A percentile compares a stretch with the other conserved stretches of the same genome.
These are phyloP conservation scores for Cantharis nigra DNA, from an alignment of 2,888 invertebrate species.

Conservation along the genomic window DNA sequence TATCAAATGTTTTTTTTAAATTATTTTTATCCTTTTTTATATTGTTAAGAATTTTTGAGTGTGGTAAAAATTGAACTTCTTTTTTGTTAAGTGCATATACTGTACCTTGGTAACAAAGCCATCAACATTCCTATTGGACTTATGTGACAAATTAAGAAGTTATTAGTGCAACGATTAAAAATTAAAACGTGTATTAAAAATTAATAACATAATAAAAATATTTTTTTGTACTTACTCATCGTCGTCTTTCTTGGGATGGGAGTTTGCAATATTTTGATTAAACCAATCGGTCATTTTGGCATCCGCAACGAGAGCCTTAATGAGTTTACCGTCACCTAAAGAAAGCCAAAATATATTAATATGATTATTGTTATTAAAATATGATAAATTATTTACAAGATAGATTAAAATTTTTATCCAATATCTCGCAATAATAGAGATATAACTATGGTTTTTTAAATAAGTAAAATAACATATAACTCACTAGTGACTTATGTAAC, in stretches of 20 bases:
- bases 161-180: conserved; percentile 38
- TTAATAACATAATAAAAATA: not conserved
- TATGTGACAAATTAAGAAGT: conserved; percentile 46
- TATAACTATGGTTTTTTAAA: too few species aligned
- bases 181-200: conserved; percentile 22
- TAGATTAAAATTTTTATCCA: too few species aligned
- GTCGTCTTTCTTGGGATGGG: conserved; percentile 70
- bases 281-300: conserved; percentile 88
- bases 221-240: conserved; percentile 61
- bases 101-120: conserved; percentile 92
- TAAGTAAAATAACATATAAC: too few species aligned
- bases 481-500: too few species aligned
- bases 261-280: conserved; percentile 71
- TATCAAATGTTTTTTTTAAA: not conserved
- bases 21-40: not conserved
- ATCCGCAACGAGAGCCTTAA: conserved; percentile 85
- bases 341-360: conserved; percentile 23
- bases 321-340: conserved; percentile 81
- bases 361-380: too few species aligned
- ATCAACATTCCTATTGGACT: conserved; percentile 92
- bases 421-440: too few species aligned
- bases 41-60: not conserved
- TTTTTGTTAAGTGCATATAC: conserved; percentile 49
- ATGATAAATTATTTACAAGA: too few species aligned
- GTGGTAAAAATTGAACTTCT: not conserved